Base-by-base conservation (phyloP, 2,888 invertebrate species). In the Arctia plantaginis region DNA sequence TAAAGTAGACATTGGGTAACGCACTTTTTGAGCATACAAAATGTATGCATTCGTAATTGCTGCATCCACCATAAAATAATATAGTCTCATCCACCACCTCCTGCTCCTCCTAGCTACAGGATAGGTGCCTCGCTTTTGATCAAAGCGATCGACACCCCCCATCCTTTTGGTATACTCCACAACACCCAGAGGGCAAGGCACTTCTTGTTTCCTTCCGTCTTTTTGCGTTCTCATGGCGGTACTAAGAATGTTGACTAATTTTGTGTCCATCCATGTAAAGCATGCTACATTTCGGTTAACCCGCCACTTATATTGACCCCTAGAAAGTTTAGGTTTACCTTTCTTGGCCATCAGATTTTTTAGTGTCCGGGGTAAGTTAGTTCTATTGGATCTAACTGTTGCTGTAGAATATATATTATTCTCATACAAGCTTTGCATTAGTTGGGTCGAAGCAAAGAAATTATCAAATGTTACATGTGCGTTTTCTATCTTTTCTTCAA, bases 211-310 rank as follows among this genome's bases (percentile, higher is more conserved):
- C n/a, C 77, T 66, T 62, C 81, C 80, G 70, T 85, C 77, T 74
- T 80, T 82, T 72, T 77, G 74, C 59, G 75, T 86, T 74, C 82
- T 79, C 76, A 72, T 44, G 23, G 86, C 84, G 74, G 75, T 86
- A 35, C 79, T 84, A 66, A 87, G 69, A 8, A 87, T 51, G 47
- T 77, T 39, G 8, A 83, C 83, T 20, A 85, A 79, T 80, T 87
- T 85, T 23, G 80, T 87, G 72, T 87, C 86, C 75, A 84, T 78
- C 86, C 86, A 87, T 20, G 81, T 71, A 15, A 74, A 62, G 74
- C 83, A 85, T 68, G 81, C 82, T 44, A 85, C 85, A 76, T 81
- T 70, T 33, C 73, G 33, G 55, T 85, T 85, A 6, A 70, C 73
- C 78, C 85, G 83, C 85, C 83, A 85, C 71, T 86, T 84, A 74